A percentile compares a stretch with the other conserved stretches of the same genome.
phyloP scores from a whole-genome alignment of 2,888 invertebrate genomes.

The Emmelina monodactyla region DNA sequence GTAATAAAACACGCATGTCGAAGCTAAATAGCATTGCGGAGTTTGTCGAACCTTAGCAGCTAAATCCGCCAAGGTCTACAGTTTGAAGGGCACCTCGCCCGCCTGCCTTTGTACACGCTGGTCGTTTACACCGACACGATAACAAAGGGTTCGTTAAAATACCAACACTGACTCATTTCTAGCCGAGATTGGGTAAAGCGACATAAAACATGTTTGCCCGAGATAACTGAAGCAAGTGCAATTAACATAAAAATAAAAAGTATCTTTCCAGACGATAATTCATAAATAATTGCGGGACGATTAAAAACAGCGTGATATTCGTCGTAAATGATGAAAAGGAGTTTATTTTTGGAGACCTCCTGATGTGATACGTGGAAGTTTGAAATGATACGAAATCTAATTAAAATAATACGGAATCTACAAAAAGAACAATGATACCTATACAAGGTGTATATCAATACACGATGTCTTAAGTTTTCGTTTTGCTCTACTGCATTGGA shows the following conservation, averaged over 20 bases:
- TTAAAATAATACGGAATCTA: neutral
- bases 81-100: slow-evolving; percentile 58
- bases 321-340: no score
- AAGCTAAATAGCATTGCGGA: slow-evolving; percentile 28
- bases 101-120: slow-evolving; percentile 41
- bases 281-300: neutral
- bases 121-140: slow-evolving; percentile 55
- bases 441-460: neutral
- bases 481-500: slow-evolving; percentile 43
- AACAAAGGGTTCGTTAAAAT: slow-evolving; percentile 52
- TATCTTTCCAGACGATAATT: neutral
- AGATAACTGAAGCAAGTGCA: slow-evolving; percentile 1
- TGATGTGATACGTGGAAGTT: neutral
- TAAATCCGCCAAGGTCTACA: slow-evolving; percentile 63
- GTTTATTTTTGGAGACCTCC: neutral
- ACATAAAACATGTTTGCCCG: slow-evolving; percentile 16
- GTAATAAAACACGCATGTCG: slow-evolving; percentile 43
- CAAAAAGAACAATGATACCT: neutral
- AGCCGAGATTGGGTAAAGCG: slow-evolving; percentile 25
- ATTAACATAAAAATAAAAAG: neutral
- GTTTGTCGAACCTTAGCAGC: slow-evolving; percentile 59
- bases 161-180: slow-evolving; percentile 45
- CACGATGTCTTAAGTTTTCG: slow-evolving; percentile 26
- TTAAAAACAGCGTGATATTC: neutral
- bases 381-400: neutral